Conservation (phyloP, 2,797 vertebrate genomes). For the Carcharodon carcharias region DNA sequence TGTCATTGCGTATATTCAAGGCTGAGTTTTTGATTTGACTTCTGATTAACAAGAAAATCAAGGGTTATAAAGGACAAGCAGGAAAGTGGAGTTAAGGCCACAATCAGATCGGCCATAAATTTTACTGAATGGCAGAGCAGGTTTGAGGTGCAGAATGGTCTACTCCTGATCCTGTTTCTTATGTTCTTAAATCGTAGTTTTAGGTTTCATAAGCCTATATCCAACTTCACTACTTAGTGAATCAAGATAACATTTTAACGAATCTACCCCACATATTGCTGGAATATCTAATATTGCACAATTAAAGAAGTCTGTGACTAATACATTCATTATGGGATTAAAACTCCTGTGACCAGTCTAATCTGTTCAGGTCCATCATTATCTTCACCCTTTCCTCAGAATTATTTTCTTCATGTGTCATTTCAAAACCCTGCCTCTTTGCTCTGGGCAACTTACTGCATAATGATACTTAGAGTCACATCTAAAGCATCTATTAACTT, state of each 20-base stretch:
- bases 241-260: background rate
- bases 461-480: background rate
- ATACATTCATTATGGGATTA: background rate
- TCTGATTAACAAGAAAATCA: background rate
- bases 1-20: background rate
- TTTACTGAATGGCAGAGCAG: background rate
- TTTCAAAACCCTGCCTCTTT: background rate
- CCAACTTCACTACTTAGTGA: background rate
- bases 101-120: background rate
- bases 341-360: background rate
- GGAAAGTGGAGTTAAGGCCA: background rate
- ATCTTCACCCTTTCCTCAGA: background rate
- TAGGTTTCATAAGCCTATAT: background rate
- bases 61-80: background rate
- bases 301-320: background rate
- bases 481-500: background rate
- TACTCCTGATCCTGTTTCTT: background rate
- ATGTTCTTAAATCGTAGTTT: background rate
- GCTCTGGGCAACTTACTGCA: background rate
- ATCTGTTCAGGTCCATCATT: background rate
- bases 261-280: background rate
- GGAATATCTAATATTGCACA: background rate
- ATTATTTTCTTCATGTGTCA: background rate
- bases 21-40: background rate
- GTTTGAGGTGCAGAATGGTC: background rate